A percentile compares a stretch with the other conserved stretches of the same genome.
These are phyloP conservation scores for Micoletzkya japonica DNA, from an alignment of 2,888 invertebrate genomes.

Conservation along the genomic window DNA sequence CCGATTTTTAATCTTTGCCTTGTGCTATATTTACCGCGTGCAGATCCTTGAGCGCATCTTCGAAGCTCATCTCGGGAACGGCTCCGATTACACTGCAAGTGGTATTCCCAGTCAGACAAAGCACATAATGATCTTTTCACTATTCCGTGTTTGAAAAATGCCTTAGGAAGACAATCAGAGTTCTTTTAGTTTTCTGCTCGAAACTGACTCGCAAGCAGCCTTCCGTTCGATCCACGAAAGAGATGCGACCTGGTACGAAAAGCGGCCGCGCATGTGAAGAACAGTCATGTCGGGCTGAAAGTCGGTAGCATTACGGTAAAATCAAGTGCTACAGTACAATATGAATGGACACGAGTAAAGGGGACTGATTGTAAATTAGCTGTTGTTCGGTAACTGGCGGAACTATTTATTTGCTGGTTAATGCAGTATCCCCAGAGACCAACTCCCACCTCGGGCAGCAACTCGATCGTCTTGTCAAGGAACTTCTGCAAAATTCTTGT, in stretches of 20 bases:
- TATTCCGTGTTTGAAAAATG: too few relatives aligned
- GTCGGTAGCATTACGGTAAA: not conserved
- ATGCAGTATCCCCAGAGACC: not conserved
- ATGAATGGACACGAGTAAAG: not conserved
- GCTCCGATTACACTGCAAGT: too few relatives aligned
- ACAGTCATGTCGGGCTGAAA: constrained; percentile 17
- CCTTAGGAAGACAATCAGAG: too few relatives aligned
- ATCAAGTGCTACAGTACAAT: not conserved
- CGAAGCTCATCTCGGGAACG: too few relatives aligned
- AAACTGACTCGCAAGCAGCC: constrained; percentile 3
- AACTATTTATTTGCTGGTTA: too few relatives aligned
- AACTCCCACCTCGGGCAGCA: not conserved
- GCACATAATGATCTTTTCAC: too few relatives aligned
- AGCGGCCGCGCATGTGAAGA: constrained; percentile 15
- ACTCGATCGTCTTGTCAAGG: constrained; percentile 12
- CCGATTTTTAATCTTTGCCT: not conserved
- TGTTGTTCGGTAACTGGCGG: too few relatives aligned
- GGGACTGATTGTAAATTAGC: too few relatives aligned
- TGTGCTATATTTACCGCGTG: constrained; percentile 26
- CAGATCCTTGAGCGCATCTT: constrained; percentile 38
- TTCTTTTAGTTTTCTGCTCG: too few relatives aligned
- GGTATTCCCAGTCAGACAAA: too few relatives aligned
- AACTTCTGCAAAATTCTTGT: constrained; percentile 18
- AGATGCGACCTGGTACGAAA: not conserved
- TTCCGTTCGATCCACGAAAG: not conserved